A percentile compares a stretch with the other conserved stretches of the same genome.
These are phyloP conservation scores for Lonchura striata DNA, from an alignment of 2,113 vertebrate species.

Conservation along the genomic window DNA sequence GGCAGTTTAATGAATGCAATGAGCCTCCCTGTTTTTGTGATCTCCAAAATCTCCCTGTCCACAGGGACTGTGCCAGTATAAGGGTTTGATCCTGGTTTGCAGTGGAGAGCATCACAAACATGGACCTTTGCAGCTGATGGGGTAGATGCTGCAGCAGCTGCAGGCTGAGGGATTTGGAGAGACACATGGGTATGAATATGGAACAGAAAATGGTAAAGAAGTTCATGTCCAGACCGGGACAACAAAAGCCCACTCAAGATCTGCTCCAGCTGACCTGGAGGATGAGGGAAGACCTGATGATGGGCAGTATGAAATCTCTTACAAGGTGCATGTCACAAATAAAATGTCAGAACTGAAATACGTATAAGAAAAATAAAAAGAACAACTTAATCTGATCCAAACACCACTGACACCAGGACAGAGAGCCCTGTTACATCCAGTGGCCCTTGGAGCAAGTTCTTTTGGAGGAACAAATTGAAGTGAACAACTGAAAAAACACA, in stretches of 20 bases:
- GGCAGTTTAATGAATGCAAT: neutral
- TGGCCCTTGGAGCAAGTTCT: neutral
- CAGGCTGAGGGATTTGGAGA: neutral
- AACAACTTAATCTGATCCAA: neutral
- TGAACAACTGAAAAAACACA: constrained; percentile 44
- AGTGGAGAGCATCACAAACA: neutral
- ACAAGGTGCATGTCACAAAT: constrained; percentile 54
- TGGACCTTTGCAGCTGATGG: neutral
- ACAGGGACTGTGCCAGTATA: neutral
- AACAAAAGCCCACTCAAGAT: neutral
- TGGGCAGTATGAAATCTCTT: constrained; percentile 24
- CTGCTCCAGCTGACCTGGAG: neutral
- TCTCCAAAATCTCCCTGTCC: neutral
- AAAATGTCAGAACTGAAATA: constrained; percentile 62
- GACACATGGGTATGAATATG: neutral
- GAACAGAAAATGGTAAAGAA: neutral
- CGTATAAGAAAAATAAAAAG: constrained; percentile 52
- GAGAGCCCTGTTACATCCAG: neutral
- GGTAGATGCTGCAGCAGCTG: neutral
- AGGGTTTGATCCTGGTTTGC: neutral
- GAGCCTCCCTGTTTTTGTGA: neutral
- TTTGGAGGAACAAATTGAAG: neutral
- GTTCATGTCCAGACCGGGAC: neutral
- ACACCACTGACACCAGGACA: neutral
- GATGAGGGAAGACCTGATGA: neutral